These are phyloP conservation scores for Monopterus albus DNA, from an alignment of 2,113 vertebrate species.

Conservation along the genomic window DNA sequence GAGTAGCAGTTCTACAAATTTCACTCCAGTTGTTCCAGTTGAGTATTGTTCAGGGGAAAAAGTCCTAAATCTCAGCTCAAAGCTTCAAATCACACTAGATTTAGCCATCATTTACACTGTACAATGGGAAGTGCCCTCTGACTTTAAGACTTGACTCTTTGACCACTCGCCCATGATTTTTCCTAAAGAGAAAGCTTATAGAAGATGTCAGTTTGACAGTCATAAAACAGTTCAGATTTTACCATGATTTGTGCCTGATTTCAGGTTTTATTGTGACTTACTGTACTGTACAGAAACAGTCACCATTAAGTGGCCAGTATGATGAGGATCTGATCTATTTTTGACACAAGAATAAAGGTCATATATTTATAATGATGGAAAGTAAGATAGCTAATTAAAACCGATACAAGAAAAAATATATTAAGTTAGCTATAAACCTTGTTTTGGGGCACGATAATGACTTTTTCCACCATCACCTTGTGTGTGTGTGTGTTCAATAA, in stretches of 20 bases:
- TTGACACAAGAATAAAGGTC: not conserved
- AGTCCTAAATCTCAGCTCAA: not conserved
- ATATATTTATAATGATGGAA: not conserved
- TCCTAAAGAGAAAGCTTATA: no score
- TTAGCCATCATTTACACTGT: conserved; percentile 6
- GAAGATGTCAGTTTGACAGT: not conserved
- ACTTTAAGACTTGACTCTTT: not conserved
- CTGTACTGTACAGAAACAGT: not conserved
- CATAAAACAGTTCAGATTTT: not conserved
- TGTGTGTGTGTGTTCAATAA: no score
- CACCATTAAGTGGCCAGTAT: not conserved
- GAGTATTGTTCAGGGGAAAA: not conserved
- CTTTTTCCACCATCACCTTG: no score
- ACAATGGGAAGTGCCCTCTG: not conserved
- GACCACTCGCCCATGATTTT: not conserved
- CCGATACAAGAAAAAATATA: no score
- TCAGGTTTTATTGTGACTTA: no score
- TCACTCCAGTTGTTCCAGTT: not conserved
- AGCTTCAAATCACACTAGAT: conserved; percentile 2
- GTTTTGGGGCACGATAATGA: not conserved
- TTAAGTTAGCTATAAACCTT: not conserved
- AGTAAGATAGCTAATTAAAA: not conserved
- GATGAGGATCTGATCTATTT: no score
- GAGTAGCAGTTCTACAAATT: not conserved
- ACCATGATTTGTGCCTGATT: not conserved